Base-by-base conservation (phyloP, 2,797 vertebrate species). In the Urophycis tenuis region DNA sequence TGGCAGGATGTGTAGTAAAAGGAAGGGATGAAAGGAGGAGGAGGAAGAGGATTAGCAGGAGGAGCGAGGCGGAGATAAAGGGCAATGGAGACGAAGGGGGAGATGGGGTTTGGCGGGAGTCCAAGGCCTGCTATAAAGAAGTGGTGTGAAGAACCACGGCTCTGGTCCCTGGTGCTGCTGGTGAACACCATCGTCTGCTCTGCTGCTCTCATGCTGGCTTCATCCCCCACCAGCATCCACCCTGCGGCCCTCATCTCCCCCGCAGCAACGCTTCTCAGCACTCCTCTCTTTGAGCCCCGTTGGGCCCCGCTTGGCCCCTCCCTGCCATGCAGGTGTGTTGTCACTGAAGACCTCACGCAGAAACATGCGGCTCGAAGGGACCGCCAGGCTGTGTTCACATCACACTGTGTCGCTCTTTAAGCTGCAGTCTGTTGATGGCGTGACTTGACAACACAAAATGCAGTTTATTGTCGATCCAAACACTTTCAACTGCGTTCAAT, bases 141-240 rank as follows among this genome's bases (percentile, higher is more conserved):
- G 82, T 82, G 83, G 79, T 83, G 78, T 78, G 80, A 88, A 78
- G 33, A 7, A 11, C 72, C 87, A 81, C 81, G 78, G 75, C 85
- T 87, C 85, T 85, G 32, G 77, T 88, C 84, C 78, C 78, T 30
- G 74, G 81, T 81, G 36, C 79, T 81, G 36, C 79, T 80, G 86
- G 87, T 87, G 87, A 88, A 90, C 82, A 86, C 87, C 74, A 83
- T 81, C 85, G 85, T 80, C 83, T 83, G 84, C 11, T 79, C 86
- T 85, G 77, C 75, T 79, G 77, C 84, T 77, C 79, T 77, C 75
- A 25, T 2, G 10, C 25, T 29, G 25, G 75, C 80, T 78, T 80
- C 80, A 84, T 74, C 82, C 78, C 78, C 81, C 76, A 73, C 79
- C 78, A 73, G 88, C 83, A 81, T 81, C 85, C 80, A 84, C 53